These are phyloP conservation scores for Macrophya annulata DNA, from an alignment of 2,888 invertebrate species.

Conservation along the genomic window DNA sequence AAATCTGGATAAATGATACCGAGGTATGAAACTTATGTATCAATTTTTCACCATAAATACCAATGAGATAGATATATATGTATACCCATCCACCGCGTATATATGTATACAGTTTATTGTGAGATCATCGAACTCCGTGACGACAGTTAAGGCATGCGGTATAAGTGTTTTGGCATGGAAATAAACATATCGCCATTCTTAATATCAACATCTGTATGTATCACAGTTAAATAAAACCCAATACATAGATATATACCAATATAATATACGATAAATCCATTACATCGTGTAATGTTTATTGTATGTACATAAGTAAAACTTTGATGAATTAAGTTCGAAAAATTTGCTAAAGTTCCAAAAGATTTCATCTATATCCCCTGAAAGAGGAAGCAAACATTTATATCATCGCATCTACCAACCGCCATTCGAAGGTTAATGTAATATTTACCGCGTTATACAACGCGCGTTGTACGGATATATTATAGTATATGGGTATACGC, in stretches of 20 bases:
- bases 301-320: neutral
- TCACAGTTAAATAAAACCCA: neutral
- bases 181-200: neutral
- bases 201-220: neutral
- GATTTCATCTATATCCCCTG: neutral
- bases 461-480: neutral
- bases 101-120: neutral
- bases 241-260: too few relatives aligned
- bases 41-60: neutral
- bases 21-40: neutral
- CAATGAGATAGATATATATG: neutral
- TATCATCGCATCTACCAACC: neutral
- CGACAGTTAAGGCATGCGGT: neutral
- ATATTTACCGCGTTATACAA: conserved; percentile 18
- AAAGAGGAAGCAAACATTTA: conserved; percentile 13
- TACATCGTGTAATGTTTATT: neutral
- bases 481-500: neutral
- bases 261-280: neutral
- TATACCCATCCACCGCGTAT: neutral
- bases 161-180: conserved; percentile 36
- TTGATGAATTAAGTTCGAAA: conserved; percentile 12
- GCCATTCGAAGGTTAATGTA: conserved; percentile 40
- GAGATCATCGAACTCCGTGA: conserved; percentile 46
- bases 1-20: conserved; percentile 27
- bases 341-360: neutral